Conservation (phyloP, 1,140 invertebrate species). For the Dinothrombium tinctorium region DNA sequence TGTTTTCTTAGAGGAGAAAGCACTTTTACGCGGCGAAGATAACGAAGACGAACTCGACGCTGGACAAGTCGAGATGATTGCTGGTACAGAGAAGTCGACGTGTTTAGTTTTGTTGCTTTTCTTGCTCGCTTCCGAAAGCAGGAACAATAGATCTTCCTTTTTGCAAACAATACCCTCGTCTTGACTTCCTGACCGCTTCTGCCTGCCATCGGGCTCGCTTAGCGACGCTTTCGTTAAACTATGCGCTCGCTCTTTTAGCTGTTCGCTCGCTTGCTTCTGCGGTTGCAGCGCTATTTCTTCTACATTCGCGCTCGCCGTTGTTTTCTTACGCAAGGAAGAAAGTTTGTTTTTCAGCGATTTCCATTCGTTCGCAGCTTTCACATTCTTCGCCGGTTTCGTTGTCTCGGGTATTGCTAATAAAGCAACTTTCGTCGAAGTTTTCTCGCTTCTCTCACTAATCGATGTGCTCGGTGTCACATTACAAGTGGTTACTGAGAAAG, state of each 20-base stretch:
- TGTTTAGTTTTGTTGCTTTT: neutral
- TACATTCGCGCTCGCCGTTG: neutral
- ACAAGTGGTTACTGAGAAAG: neutral
- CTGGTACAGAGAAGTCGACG: too few species aligned
- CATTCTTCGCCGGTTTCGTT: neutral
- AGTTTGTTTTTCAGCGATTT: conserved; percentile 4
- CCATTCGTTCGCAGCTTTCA: conserved; percentile 1
- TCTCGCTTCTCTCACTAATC: too few species aligned
- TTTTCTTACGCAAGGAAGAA: neutral
- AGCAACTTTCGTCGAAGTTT: too few species aligned
- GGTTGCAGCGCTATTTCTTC: neutral
- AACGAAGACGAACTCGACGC: too few species aligned
- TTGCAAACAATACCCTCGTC: conserved; percentile 15
- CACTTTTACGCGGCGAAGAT: too few species aligned
- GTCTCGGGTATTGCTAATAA: neutral
- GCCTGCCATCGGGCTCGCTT: too few species aligned
- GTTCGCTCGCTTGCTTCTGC: too few species aligned
- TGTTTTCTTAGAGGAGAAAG: too few species aligned
- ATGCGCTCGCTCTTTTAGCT: neutral
- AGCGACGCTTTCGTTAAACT: too few species aligned
- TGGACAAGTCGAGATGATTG: too few species aligned
- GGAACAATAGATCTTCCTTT: conserved; percentile 14
- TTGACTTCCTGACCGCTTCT: neutral
- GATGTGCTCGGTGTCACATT: neutral
- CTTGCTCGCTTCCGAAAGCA: conserved; percentile 11